phyloP scores from a whole-genome alignment of 2,888 invertebrate species.

The Acronicta leporina region DNA sequence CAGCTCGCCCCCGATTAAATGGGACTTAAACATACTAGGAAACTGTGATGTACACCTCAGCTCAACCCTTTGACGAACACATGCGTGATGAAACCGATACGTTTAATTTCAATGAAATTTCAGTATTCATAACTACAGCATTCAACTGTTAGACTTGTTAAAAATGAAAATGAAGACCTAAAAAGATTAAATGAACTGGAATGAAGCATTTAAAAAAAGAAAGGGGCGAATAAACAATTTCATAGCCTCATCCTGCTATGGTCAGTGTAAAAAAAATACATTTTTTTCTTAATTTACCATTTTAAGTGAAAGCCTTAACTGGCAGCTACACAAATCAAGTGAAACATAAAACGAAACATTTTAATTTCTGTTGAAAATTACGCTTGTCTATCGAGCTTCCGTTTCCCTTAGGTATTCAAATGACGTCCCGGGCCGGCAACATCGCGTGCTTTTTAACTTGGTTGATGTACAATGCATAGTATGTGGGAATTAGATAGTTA shows the following conservation, averaged over 20 bases:
- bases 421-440: slow-evolving; percentile 42
- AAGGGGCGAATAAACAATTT: neutral
- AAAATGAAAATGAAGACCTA: too few species aligned
- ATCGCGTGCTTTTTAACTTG: slow-evolving; percentile 39
- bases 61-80: too few species aligned
- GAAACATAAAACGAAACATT: slow-evolving; percentile 45
- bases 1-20: too few species aligned
- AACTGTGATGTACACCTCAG: too few species aligned
- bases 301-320: neutral
- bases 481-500: neutral
- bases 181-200: too few species aligned
- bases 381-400: slow-evolving; percentile 57
- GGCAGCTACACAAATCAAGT: slow-evolving; percentile 31
- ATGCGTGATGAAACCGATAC: too few species aligned
- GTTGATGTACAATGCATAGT: slow-evolving; percentile 13
- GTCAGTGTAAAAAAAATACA: slow-evolving; percentile 2
- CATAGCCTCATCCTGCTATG: neutral
- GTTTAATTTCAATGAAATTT: too few species aligned
- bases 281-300: slow-evolving; percentile 13
- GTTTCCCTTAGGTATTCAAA: slow-evolving; percentile 67
- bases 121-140: too few species aligned
- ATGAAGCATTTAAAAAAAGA: neutral
- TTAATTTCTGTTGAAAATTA: slow-evolving; percentile 63
- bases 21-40: too few species aligned
- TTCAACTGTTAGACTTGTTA: too few species aligned